A percentile compares a stretch with the other conserved stretches of the same genome.
Conservation (phyloP, 2,888 invertebrate species). For the Antheraea assamensis region DNA sequence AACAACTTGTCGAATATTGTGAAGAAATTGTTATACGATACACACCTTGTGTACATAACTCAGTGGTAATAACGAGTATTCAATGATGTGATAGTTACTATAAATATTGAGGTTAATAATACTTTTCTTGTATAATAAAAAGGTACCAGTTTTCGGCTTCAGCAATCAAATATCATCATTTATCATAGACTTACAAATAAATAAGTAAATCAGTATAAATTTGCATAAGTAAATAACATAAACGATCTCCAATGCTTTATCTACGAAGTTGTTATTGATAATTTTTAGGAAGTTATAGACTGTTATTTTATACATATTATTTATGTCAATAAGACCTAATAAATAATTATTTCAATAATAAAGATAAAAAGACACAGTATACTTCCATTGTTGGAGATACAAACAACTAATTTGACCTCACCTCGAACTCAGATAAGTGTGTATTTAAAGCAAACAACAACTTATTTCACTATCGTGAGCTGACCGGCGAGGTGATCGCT, state of each 20-base stretch:
- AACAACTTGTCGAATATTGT: neutral
- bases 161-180: neutral
- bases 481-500: slow-evolving; percentile 47
- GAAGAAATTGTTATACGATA: neutral
- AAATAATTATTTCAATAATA: slow-evolving; percentile 15
- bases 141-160: neutral
- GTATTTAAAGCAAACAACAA: slow-evolving; percentile 54
- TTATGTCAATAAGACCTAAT: slow-evolving; percentile 12
- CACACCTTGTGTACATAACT: neutral
- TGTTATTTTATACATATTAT: neutral
- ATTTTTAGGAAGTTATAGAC: neutral
- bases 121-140: neutral
- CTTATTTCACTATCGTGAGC: slow-evolving; percentile 52
- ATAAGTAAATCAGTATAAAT: neutral
- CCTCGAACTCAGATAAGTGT: slow-evolving; percentile 69
- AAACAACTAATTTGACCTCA: slow-evolving; percentile 60
- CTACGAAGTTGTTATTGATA: neutral
- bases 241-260: no score
- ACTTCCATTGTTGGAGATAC: slow-evolving; percentile 57
- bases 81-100: neutral
- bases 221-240: neutral
- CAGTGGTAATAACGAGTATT: neutral
- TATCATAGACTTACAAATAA: neutral
- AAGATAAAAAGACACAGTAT: slow-evolving; percentile 38
- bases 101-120: neutral